phyloP scores from a whole-genome alignment of 2,113 vertebrate genomes.

The Nannobrachium achirus region DNA sequence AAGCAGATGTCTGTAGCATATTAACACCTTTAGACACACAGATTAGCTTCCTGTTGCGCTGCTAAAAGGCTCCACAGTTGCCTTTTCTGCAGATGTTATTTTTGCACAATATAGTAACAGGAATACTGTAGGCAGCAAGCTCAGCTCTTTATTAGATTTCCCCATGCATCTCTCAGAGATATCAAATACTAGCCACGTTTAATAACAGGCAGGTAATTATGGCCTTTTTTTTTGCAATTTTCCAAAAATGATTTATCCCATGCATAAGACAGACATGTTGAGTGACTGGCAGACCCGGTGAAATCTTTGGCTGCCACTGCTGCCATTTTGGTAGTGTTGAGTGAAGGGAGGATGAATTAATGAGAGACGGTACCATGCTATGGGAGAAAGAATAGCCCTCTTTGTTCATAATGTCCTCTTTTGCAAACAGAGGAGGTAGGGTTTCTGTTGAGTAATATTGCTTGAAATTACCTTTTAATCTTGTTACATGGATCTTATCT shows the following conservation, averaged over 20 bases:
- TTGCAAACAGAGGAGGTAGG: conserved; percentile 2
- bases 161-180: conserved; percentile 27
- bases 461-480: conserved; percentile 49
- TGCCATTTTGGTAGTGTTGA: conserved; percentile 47
- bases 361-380: background rate
- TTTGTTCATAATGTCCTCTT: conserved; percentile 35
- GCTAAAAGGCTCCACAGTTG: conserved; percentile 29
- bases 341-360: conserved; percentile 30
- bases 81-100: conserved; percentile 27
- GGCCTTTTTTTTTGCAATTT: conserved; percentile 47
- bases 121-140: background rate
- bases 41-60: conserved; percentile 30
- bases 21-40: conserved; percentile 42
- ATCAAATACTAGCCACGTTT: conserved; percentile 48
- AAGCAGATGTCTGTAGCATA: conserved; percentile 16
- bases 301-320: background rate
- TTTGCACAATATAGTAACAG: conserved; percentile 9
- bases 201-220: conserved; percentile 57
- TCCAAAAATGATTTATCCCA: conserved; percentile 40
- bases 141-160: conserved; percentile 41
- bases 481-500: conserved; percentile 51
- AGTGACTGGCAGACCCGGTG: conserved; percentile 32
- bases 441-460: conserved; percentile 40
- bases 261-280: conserved; percentile 33
- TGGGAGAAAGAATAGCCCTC: conserved; percentile 11